A percentile compares a stretch with the other conserved stretches of the same genome.
Evolutionary conservation across 2,888 invertebrate genomes (phyloP).

Genomic region (Brenthis hecate): DNA sequence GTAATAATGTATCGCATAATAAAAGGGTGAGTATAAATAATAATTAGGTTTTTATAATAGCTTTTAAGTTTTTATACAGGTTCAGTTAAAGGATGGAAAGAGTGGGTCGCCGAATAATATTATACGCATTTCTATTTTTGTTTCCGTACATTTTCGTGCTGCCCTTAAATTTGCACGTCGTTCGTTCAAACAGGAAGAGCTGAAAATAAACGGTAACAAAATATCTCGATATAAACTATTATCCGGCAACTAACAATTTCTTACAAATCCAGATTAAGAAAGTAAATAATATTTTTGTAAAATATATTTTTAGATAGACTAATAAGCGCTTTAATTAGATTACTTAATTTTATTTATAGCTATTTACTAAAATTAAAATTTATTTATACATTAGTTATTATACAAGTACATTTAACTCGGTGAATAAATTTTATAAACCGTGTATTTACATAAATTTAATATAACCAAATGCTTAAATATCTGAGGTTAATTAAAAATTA

Average conservation of each 20-base stretch:
- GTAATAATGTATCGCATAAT: not conserved
- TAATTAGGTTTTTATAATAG: not conserved
- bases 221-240: constrained; percentile 74
- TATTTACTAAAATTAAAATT: too few species aligned
- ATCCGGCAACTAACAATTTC: constrained; percentile 55
- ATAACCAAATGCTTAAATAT: too few species aligned
- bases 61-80: constrained; percentile 1
- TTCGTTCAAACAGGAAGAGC: constrained; percentile 72
- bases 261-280: constrained; percentile 45
- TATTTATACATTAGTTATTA: too few species aligned
- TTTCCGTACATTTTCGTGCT: constrained; percentile 42
- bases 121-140: constrained; percentile 29
- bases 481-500: too few species aligned
- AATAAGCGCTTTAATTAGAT: too few species aligned
- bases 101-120: constrained; percentile 12
- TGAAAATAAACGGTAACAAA: constrained; percentile 77
- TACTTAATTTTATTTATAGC: too few species aligned
- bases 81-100: not conserved
- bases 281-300: not conserved
- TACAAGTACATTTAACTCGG: too few species aligned
- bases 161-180: constrained; percentile 79
- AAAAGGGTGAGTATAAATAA: not conserved
- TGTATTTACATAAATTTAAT: too few species aligned
- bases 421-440: too few species aligned
- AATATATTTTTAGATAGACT: too few species aligned